Percentiles rank a stretch among this genome's conserved stretches.
These are phyloP conservation scores for Clivina fossor DNA, from an alignment of 2,888 invertebrate species.

Conservation along the genomic window DNA sequence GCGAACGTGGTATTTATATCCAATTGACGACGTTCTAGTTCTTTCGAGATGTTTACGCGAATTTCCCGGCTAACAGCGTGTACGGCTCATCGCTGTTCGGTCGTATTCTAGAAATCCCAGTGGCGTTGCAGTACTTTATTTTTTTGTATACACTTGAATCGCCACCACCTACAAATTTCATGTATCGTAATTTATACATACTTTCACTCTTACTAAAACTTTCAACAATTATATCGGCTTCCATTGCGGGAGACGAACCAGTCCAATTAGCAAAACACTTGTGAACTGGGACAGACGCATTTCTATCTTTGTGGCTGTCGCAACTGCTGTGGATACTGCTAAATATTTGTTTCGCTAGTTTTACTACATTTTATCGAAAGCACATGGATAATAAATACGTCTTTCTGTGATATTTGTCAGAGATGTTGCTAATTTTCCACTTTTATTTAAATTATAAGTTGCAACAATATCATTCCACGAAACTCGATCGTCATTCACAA, in stretches of 20 bases:
- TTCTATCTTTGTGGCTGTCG: constrained; percentile 13
- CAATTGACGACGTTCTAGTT: too few relatives aligned
- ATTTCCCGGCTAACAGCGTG: too few relatives aligned
- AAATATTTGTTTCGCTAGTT: constrained; percentile 30
- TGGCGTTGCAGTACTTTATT: too few relatives aligned
- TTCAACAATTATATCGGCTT: constrained; percentile 41
- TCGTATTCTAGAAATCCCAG: too few relatives aligned
- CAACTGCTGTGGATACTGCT: constrained; percentile 23
- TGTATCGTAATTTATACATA: constrained; percentile 40
- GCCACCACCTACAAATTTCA: constrained; percentile 42
- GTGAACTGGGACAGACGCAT: too few relatives aligned
- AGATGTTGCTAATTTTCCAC: constrained; percentile 4
- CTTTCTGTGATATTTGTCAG: constrained; percentile 17
- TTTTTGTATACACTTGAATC: constrained; percentile 44
- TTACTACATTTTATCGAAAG: constrained; percentile 33
- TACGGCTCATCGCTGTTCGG: too few relatives aligned
- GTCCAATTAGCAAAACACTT: constrained; percentile 43
- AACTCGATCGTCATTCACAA: constrained; percentile 22
- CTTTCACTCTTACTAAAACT: constrained; percentile 39
- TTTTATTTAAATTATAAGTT: constrained; percentile 29
- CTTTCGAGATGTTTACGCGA: too few relatives aligned
- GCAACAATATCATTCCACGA: constrained; percentile 8
- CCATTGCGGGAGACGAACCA: constrained; percentile 43
- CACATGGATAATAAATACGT: constrained; percentile 30
- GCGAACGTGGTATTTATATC: too few relatives aligned